Evolutionary conservation across 2,888 invertebrate genomes (phyloP), one percentile per base, ranked within the genome.

Genomic region (Phanerotoma sp.): DNA sequence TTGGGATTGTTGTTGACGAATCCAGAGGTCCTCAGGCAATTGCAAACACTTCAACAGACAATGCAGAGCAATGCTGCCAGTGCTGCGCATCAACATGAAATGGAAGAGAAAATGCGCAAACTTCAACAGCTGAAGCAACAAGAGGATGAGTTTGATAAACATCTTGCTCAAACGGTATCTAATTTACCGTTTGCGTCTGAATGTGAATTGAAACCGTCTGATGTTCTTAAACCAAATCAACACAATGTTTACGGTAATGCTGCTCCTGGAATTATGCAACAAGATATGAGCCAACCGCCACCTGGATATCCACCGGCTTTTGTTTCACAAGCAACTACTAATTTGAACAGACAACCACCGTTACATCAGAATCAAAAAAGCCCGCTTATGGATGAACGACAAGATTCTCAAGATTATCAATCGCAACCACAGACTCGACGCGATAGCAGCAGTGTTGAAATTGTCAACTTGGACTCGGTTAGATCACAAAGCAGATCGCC

Each of bases 91-190:
- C 84, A 85, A 65, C 81, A 80, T 41, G 85, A 87, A 62, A 86
- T 87, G 67, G 84, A 87, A 67, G 87, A 87, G 61, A 86, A 87
- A 68, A 81, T 86, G 74, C 79, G 84, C 13, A 85, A 85, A 69
- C 69, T 86, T 45, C 86, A 85, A 59, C 86, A 86, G 71, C 83
- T 88, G 82, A 85, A 86, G 60, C 83, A 86, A 63, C 87, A 87
- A 63, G 88, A 88, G 65, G 88, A 88, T 44, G 88, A 87, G 63
- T 87, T 88, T 68, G 88, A 88, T 69, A 87, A 87, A 67, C 87
- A 88, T 74, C 75, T 88, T 54, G 87, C 87, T 62, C 87, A 86
- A 77, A 87, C 88, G 35, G 83, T 88, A 60, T 86, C 87, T 83
- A 83, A 83, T 69, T 74, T 86, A 62, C 85, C 85, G 45, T 85